These are phyloP conservation scores for Eilema depressum DNA, from an alignment of 2,888 invertebrate genomes.

Conservation along the genomic window DNA sequence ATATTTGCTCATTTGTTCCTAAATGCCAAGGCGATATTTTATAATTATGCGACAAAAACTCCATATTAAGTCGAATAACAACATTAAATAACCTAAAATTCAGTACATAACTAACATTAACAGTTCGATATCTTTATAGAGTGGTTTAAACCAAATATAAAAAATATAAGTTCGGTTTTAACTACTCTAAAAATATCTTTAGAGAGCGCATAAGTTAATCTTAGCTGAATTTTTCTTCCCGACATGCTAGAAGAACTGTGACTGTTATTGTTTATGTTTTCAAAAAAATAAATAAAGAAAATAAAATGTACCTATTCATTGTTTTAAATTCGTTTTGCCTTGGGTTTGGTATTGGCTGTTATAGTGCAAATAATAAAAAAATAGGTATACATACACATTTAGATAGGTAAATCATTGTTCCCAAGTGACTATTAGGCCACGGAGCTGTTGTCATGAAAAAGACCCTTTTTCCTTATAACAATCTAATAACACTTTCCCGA, in stretches of 20 bases:
- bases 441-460: too few species aligned
- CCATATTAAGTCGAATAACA: not conserved
- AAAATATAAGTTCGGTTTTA: not conserved
- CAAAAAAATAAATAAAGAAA: too few species aligned
- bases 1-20: not conserved
- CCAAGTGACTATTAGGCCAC: too few species aligned
- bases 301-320: too few species aligned
- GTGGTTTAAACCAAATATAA: not conserved
- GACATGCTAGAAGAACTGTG: too few species aligned
- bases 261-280: too few species aligned
- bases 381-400: too few species aligned
- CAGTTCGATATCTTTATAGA: not conserved
- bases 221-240: not conserved
- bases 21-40: not conserved
- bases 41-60: constrained; percentile 1
- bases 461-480: not conserved
- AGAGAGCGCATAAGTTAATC: not conserved
- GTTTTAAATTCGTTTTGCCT: too few species aligned
- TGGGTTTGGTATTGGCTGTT: too few species aligned
- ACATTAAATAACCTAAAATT: not conserved
- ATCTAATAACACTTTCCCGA: not conserved
- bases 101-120: not conserved
- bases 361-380: too few species aligned
- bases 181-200: not conserved
- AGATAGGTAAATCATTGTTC: too few species aligned